phyloP scores from a whole-genome alignment of 1,140 invertebrate genomes.

The Melanaphis sacchari region DNA sequence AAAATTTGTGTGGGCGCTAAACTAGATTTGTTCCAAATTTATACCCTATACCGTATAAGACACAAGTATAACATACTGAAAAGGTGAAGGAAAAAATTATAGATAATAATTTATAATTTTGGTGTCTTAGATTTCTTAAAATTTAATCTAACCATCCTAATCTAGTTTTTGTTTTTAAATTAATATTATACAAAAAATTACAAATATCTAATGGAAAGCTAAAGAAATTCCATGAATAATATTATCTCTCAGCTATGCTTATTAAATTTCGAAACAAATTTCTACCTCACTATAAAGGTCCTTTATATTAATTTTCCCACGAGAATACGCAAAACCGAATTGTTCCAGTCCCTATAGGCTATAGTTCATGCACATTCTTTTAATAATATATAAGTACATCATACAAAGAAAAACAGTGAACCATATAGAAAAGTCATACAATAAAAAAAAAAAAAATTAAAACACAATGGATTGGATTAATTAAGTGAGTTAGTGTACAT shows the following conservation, averaged over 20 bases:
- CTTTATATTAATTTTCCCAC: background rate
- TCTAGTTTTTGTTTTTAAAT: background rate
- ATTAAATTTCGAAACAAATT: background rate
- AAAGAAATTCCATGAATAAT: background rate
- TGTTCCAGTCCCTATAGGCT: background rate
- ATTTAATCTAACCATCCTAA: too few relatives aligned
- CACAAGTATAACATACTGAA: too few relatives aligned
- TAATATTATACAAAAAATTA: background rate
- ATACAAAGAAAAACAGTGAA: background rate
- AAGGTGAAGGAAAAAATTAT: too few relatives aligned
- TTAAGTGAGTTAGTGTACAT: background rate
- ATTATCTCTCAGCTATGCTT: background rate
- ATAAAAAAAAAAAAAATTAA: background rate
- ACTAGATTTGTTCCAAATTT: too few relatives aligned
- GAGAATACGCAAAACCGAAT: background rate
- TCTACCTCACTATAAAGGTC: background rate
- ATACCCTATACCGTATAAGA: too few relatives aligned
- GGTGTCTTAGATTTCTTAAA: too few relatives aligned
- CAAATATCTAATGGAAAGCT: background rate
- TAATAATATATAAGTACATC: background rate
- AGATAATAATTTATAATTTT: too few relatives aligned
- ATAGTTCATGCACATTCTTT: background rate
- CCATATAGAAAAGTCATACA: background rate
- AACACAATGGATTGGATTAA: background rate
- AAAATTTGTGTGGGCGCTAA: too few relatives aligned